Base-by-base conservation (phyloP, 2,113 vertebrate species). In the Macquaria ambigua region DNA sequence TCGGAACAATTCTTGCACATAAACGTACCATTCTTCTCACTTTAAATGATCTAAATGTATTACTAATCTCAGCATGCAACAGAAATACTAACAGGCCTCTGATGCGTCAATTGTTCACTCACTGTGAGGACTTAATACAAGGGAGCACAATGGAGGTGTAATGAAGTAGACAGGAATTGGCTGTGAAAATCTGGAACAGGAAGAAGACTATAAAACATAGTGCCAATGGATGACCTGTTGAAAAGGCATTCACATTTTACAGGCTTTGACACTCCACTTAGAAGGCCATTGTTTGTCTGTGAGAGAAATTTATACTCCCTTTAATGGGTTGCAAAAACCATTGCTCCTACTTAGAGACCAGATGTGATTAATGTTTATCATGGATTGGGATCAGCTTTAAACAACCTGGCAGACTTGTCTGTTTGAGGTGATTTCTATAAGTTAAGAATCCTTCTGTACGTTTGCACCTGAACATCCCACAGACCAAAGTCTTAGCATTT, bases 231-330 rank as follows among this genome's bases (percentile, higher is more conserved):
- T 92, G 93, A 91, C 82, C 90, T 85, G 84, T 76, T 86, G 76
- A 93, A 92, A 93, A 92, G 89, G 91, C 88, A 92, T 94, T 92
- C 76, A 52, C 80, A 8, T 78, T 94, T 93, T 90, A 92, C 79
- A 88, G 82, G 72, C 71, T 83, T 63, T 74, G 88, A 92, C 89
- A 77, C 84, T 82, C 37, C 73, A 84, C 90, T 93, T 69, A 76
- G 74, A 82, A 75, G 37, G 64, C 72, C 69, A 37, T 89, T 89
- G 88, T 91, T 92, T 88, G 89, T 89, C 84, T 87, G 80, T 81
- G 69, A 74, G 87, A 86, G 81, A 83, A 81, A 90, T 85, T 76
- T 82, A 83, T 61, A 61, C 81, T 85, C 75, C 61, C 52, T 74
- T 48, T 79, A 83, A 93, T 77, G 79, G 58, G 58, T 53, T 81